A percentile compares a stretch with the other conserved stretches of the same genome.
These are phyloP conservation scores for Macaria notata DNA, from an alignment of 2,888 invertebrate species.

Conservation along the genomic window DNA sequence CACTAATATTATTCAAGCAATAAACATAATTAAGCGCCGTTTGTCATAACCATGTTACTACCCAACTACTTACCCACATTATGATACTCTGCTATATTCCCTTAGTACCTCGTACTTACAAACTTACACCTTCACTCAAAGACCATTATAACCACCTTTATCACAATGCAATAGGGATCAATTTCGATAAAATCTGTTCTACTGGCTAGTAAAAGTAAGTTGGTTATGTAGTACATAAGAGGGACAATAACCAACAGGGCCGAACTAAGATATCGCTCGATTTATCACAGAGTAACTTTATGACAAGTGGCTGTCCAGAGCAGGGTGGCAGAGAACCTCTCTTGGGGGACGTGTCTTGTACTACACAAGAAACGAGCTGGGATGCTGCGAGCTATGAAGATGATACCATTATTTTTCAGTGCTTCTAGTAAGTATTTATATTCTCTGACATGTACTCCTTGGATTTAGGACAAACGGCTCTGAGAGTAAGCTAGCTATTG, in stretches of 20 bases:
- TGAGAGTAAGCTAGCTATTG: too few relatives aligned
- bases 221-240: slow-evolving; percentile 53
- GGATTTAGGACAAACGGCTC: too few relatives aligned
- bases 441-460: too few relatives aligned
- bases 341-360: not conserved
- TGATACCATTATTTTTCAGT: too few relatives aligned
- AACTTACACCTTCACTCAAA: slow-evolving; percentile 8
- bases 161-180: not conserved
- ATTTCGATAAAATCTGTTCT: slow-evolving; percentile 11
- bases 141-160: slow-evolving; percentile 23
- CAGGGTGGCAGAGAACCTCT: slow-evolving; percentile 45
- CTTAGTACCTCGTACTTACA: slow-evolving; percentile 41
- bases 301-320: slow-evolving; percentile 74
- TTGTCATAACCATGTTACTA: slow-evolving; percentile 62
- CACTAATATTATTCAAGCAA: slow-evolving; percentile 42
- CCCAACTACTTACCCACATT: slow-evolving; percentile 56
- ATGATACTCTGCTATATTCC: slow-evolving; percentile 54
- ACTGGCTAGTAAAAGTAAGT: slow-evolving; percentile 19
- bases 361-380: not conserved
- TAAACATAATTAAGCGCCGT: slow-evolving; percentile 67
- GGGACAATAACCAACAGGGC: slow-evolving; percentile 74
- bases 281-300: slow-evolving; percentile 74
- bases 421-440: too few relatives aligned
- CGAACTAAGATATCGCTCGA: slow-evolving; percentile 66
- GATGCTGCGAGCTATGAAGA: not conserved